Evolutionary conservation across 2,888 invertebrate species (phyloP), one percentile per base, ranked within the genome.

Genomic region (Cephus sareptanus): DNA sequence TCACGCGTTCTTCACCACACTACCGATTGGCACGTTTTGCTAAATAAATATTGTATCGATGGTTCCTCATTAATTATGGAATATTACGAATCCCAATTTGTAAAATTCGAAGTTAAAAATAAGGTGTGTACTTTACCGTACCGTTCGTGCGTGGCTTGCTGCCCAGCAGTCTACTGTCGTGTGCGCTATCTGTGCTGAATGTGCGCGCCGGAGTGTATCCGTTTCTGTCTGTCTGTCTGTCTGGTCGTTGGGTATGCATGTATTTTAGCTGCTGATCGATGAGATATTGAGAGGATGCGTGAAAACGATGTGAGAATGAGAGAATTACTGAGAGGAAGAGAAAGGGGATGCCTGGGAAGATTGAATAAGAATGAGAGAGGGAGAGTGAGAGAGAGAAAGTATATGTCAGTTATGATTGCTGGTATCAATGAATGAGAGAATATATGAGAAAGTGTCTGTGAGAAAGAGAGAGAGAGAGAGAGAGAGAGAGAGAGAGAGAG

Each of bases 21-120:
- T 75, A 84, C 82, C 85, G 87, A 89, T 89, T 88, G 87, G 89
- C 88, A 89, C 84, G 84, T 89, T 80, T 88, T 88, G 87, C 86
- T 88, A 86, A 86, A 88, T 89, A 86, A 88, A 87, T 86, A 87
- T 88, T 89, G 87, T 90, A 89, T 90, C 89, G 88, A 89, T 90
- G 89, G 89, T 90, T 90, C 89, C 88, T 90, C 86, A 86, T 87
- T 89, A 88, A 89, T 86, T 89, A 89, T 87, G 86, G 85, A 87
- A 86, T 89, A 85, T 33, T 89, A 89, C 84, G 85, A 81, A 82
- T 87, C 85, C 87, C 85, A 83, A 87, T 88, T 89, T 87, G 87
- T 87, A 87, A 89, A 89, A 88, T 89, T 88, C 83, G 82, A 31
- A 23, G 88, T 79, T 87, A 87, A 87, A 83, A 87, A 86, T 86